These are phyloP conservation scores for Sepioteuthis lessoniana DNA, from an alignment of 2,888 invertebrate species.

Conservation along the genomic window DNA sequence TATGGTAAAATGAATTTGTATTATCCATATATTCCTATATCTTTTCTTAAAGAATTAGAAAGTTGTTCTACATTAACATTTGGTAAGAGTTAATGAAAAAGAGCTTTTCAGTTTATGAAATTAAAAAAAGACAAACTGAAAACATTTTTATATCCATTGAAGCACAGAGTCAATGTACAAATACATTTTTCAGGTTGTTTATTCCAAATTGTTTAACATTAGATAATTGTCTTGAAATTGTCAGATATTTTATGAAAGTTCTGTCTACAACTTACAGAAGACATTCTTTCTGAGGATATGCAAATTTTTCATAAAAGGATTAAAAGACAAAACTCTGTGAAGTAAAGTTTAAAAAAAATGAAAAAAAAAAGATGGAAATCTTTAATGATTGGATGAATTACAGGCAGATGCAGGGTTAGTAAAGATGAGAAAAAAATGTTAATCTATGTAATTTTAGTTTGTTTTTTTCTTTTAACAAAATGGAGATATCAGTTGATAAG, in stretches of 20 bases:
- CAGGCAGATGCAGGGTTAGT: not conserved
- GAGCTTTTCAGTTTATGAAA: not conserved
- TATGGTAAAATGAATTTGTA: no score
- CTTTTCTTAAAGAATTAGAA: not conserved
- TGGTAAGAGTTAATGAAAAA: not conserved
- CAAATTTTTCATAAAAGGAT: not conserved
- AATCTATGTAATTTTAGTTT: not conserved
- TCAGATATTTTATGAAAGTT: not conserved
- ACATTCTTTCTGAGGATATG: not conserved
- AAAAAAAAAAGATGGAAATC: not conserved
- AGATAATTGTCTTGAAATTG: no score
- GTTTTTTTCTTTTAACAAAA: not conserved
- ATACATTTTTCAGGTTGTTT: no score
- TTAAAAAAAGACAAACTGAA: not conserved
- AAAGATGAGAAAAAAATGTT: constrained; percentile 37
- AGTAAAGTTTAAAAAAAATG: not conserved
- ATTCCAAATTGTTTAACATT: not conserved
- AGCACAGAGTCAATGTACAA: not conserved
- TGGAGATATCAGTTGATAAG: not conserved
- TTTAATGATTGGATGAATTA: not conserved
- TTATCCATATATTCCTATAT: no score
- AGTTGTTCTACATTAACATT: not conserved
- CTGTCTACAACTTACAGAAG: not conserved
- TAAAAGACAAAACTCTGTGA: not conserved
- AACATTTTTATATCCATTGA: not conserved